Evolutionary conservation across 2,113 vertebrate genomes (phyloP).

Genomic region (Peromyscus maniculatus): DNA sequence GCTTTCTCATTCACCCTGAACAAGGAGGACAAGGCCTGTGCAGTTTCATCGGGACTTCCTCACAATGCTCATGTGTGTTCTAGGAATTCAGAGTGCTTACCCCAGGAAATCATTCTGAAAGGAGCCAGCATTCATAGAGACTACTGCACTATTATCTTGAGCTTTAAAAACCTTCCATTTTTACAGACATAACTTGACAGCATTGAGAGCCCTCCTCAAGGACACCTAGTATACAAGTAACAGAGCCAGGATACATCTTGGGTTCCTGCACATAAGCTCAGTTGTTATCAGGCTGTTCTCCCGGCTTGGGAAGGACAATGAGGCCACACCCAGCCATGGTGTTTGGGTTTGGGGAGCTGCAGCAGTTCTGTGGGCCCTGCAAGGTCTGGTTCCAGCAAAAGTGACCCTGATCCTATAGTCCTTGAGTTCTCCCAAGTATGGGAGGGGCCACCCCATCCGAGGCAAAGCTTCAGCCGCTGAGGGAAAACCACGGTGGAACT

Average conservation of each 20-base stretch:
- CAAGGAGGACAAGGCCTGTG: background rate
- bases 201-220: background rate
- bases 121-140: background rate
- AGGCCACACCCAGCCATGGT: background rate
- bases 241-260: background rate
- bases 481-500: conserved; percentile 37
- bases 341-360: background rate
- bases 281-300: background rate
- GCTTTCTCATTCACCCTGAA: background rate
- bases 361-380: conserved; percentile 2
- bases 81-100: background rate
- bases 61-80: background rate
- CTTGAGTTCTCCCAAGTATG: background rate
- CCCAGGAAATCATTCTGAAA: background rate
- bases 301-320: background rate
- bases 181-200: background rate
- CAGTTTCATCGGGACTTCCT: background rate
- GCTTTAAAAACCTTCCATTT: background rate
- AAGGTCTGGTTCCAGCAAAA: background rate
- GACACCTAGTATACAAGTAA: background rate
- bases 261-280: background rate
- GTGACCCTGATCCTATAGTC: background rate
- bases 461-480: background rate
- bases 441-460: background rate
- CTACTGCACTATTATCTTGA: background rate